A percentile compares a stretch with the other conserved stretches of the same genome.
Conservation (phyloP, 2,888 invertebrate species). For the Drosophila subquinaria region DNA sequence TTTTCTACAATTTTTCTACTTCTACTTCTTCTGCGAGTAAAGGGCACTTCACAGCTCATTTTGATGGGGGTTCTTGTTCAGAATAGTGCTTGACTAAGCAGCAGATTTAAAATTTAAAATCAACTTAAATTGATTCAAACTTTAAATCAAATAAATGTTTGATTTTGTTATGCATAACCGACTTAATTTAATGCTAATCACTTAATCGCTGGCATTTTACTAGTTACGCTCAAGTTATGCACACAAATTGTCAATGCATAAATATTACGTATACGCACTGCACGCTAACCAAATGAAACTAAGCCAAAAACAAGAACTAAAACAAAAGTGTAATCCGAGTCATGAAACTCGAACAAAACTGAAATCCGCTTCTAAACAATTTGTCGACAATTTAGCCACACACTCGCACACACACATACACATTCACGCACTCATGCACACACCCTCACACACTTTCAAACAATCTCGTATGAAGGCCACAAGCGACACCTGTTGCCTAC, state of each 20-base stretch:
- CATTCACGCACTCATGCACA: constrained; percentile 4
- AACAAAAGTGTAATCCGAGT: constrained; percentile 70
- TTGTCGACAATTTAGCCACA: constrained; percentile 65
- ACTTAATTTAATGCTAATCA: constrained; percentile 13
- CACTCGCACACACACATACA: constrained; percentile 15
- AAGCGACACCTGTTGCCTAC: constrained; percentile 62
- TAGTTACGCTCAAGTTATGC: constrained; percentile 22
- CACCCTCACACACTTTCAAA: constrained; percentile 22
- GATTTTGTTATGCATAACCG: constrained; percentile 1
- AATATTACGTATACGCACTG: constrained; percentile 55
- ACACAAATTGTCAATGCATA: constrained; percentile 35
- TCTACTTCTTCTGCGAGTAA: not conserved
- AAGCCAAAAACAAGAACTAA: constrained; percentile 48
- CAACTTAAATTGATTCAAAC: not conserved
- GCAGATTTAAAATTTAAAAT: not conserved
- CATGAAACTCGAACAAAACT: constrained; percentile 49
- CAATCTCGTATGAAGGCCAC: constrained; percentile 11
- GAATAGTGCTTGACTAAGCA: too few species aligned
- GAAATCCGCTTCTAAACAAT: constrained; percentile 66
- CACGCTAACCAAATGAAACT: constrained; percentile 13
- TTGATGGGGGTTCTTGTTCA: constrained; percentile 1
- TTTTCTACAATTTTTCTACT: constrained; percentile 1
- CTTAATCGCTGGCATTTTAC: constrained; percentile 31
- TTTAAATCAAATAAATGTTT: not conserved
- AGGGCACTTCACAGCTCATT: not conserved